Evolutionary conservation across 2,888 invertebrate species (phyloP), one percentile per base, ranked within the genome.

Genomic region (Pyrochroa serraticornis): DNA sequence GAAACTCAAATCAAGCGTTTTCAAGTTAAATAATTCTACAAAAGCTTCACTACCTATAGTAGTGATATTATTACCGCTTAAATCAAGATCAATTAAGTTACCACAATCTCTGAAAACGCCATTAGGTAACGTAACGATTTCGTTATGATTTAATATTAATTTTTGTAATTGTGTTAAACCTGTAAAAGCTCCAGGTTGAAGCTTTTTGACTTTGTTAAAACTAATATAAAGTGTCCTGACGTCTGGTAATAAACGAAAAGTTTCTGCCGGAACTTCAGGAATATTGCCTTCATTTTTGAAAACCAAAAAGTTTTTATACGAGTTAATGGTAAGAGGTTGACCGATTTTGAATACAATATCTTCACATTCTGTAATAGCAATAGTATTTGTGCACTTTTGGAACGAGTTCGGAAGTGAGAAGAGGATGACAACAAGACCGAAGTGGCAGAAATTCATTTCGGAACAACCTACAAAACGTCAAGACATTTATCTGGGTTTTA

Each of bases 191-290:
- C 56, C 56, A 5, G 47, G 39, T 47, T 56, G 47, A 39, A 60
- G 39, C 37, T 44, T 42, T 31, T 44, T 51, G 39, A 60, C 56
- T 51, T 51, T 37, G 48, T 52, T 60, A 49, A 56, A 60, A 60
- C 56, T 60, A 34, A 60, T 48, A 38, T 60, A 56, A 48, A 60
- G 60, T 44, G 47, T 52, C 32, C 32, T 44, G 35, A 60, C 36
- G 46, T 56, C 52, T 34, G 60, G 56, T 34, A 60, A 10, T 10
- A 48, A 34, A 7, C 47, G 37, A 31, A 60, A 60, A 5, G 60
- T 41, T 37, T 56, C 60, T 36, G 51, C 8, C n/a, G 60, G 52
- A 10, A 60, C 36, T 38, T 51, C 52, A 7, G 42, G 44, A 9
- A 56, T 44, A 12, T 38, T 46, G 10, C n/a, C 32, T 7, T 34